Conservation (phyloP, 2,888 invertebrate genomes). For the Lapara coniferarum region DNA sequence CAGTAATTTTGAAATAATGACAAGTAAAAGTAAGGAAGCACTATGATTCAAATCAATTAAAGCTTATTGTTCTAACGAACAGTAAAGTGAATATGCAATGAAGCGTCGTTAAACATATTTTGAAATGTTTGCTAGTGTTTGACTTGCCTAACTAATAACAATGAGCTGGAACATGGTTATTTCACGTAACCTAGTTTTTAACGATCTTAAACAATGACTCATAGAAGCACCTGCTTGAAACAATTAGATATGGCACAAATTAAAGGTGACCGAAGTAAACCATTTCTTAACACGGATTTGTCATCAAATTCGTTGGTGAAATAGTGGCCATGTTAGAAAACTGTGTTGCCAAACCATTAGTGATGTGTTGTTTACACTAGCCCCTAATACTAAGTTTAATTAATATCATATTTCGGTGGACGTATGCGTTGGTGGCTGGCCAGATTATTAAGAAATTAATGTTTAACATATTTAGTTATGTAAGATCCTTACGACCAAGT, state of each 20-base stretch:
- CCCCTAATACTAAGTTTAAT: slow-evolving; percentile 70
- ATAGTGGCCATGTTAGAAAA: slow-evolving; percentile 68
- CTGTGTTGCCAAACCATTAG: slow-evolving; percentile 64
- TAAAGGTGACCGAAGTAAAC: slow-evolving; percentile 41
- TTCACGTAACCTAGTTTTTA: slow-evolving; percentile 28
- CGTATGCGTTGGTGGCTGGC: slow-evolving; percentile 47
- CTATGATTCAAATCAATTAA: neutral
- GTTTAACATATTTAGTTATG: slow-evolving; percentile 27
- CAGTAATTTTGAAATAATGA: neutral
- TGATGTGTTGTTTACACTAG: slow-evolving; percentile 61
- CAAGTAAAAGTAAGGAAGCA: neutral
- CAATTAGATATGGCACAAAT: slow-evolving; percentile 41
- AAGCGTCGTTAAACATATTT: neutral
- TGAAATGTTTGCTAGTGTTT: neutral
- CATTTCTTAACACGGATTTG: slow-evolving; percentile 48
- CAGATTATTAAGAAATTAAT: slow-evolving; percentile 40
- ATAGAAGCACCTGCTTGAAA: slow-evolving; percentile 44
- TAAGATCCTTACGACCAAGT: slow-evolving; percentile 19
- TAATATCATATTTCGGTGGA: slow-evolving; percentile 59
- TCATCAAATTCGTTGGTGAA: slow-evolving; percentile 64
- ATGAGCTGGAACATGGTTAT: neutral
- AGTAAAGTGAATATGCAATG: neutral
- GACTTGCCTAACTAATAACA: slow-evolving; percentile 7
- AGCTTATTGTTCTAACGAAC: neutral
- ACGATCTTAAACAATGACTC: slow-evolving; percentile 36